Base-by-base conservation (phyloP, 2,113 vertebrate genomes). In the Astur gentilis region DNA sequence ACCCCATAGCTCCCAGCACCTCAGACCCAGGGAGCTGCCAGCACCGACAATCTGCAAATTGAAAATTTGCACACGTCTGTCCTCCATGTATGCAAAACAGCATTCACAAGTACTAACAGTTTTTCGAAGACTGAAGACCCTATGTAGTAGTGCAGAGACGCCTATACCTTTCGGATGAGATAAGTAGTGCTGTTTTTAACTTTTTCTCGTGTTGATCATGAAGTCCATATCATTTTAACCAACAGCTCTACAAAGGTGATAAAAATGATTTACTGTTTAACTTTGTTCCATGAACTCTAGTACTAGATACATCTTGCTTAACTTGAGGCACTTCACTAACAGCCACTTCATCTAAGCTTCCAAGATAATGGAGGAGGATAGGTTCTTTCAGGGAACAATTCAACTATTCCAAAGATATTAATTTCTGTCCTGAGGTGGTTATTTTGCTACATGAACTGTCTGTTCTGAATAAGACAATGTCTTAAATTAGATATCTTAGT, bases 1-100 rank as follows among this genome's bases (percentile, higher is more conserved):
- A 36, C 0, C 3, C 7, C 26, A 9, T 1, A 65, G 20, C 11
- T 75, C 32, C 8, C 31, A 38, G 13, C 10, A 64, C 5, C 6
- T 57, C 22, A 60, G 16, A 34, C 11, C 18, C 9, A 61, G 27
- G 11, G 66, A 65, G 15, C 3, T 71, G 9, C 21, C 22, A 21
- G 10, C 6, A 11, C 40, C 72, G 19, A 82, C 20, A 65, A 25
- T 54, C 8, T 27, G 32, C 8, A 78, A n/a, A 67, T 7, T 55
- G 6, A 42, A 73, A 79, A 71, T 50, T 25, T 71, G 4, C 9
- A 15, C 45, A 8, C 1, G 2, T 52, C 23, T 36, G 7, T 81
- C 23, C 49, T 82, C 70, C 6, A 6, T 20, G 8, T 9, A 11
- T 34, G 22, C 29, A 69, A 83, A 94, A n/a, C 20, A 52, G n/a